Base-by-base conservation (phyloP, 2,888 invertebrate species). In the Argyra leucocephala region DNA sequence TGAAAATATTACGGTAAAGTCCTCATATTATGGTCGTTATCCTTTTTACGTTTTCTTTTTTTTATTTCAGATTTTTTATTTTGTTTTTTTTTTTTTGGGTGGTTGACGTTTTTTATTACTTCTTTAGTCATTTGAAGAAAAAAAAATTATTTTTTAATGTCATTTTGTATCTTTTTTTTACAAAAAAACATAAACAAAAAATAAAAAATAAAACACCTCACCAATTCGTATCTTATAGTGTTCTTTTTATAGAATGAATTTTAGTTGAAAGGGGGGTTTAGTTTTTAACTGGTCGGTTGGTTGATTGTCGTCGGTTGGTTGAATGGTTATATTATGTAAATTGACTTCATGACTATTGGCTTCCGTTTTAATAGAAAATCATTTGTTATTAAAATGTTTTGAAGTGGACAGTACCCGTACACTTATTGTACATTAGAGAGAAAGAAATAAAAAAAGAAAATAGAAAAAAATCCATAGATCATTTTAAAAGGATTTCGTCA, bases 261-360 rank as follows among this genome's bases (percentile, higher is more conserved):
- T 4, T 26, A 26, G 9, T 26, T 26, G 7, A 12, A 31, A 6
- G 31, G 31, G 7, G 31, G 31, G 7, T 31, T 48, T 48, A 48
- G 18, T 48, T 48, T 48, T 48, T 18, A 48, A 5, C 18, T 48
- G 48, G 48, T 48, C 18, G 48, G 48, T 48, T 48, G 48, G 48
- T 48, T 48, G 48, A 18, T 48, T 48, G n/a, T n/a, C n/a, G n/a
- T n/a, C n/a, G 48, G 37, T 37, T 9, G 37, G 37, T 12, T 48
- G 4, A 7, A n/a, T n/a, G 5, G 18, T 48, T 18, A 48, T 48
- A 48, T 48, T 48, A 48, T 48, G 48, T 48, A 48, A 48, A 48
- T 48, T 48, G 15, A 48, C 48, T 48, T 48, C 48, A 48, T 48
- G 48, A 48, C 48, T 48, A 48, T 48, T 48, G 48, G 48, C 48